Evolutionary conservation across 2,113 vertebrate species (phyloP).

Genomic region (Dermatemys mawii): DNA sequence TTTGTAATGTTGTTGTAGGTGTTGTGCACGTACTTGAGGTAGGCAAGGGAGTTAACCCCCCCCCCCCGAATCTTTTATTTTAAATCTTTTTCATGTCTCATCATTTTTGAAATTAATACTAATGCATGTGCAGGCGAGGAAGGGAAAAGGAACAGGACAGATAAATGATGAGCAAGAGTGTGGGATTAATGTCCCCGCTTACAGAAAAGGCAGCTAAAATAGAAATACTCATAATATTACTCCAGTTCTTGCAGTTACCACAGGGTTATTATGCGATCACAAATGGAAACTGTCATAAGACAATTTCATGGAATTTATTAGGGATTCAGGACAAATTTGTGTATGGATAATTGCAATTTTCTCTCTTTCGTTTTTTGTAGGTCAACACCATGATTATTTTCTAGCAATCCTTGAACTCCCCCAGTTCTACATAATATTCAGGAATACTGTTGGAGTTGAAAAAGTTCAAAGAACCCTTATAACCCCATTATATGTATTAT

Average conservation of each 20-base stretch:
- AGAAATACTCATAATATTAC: not conserved
- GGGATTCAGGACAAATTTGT: not conserved
- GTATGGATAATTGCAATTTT: not conserved
- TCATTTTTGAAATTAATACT: not conserved
- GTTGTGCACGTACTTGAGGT: not conserved
- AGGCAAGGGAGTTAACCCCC: not conserved
- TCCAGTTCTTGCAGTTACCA: not conserved
- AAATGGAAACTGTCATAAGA: not conserved
- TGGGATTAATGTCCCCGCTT: not conserved
- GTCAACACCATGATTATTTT: not conserved
- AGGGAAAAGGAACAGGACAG: not conserved
- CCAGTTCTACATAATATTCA: not conserved
- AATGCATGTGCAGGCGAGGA: not conserved
- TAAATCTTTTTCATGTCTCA: not conserved
- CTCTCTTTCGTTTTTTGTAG: not conserved
- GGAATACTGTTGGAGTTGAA: not conserved
- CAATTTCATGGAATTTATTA: not conserved
- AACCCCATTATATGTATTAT: not conserved
- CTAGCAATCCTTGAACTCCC: not conserved
- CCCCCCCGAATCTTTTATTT: not conserved
- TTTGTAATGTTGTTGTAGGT: not conserved
- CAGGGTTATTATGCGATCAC: not conserved
- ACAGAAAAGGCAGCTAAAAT: not conserved
- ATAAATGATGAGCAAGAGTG: not conserved
- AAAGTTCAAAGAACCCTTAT: not conserved